Percentiles rank a stretch among this genome's conserved stretches.
These are phyloP conservation scores for Ctenochaetus hawaiiensis DNA, from an alignment of 2,797 vertebrate genomes.

Conservation along the genomic window DNA sequence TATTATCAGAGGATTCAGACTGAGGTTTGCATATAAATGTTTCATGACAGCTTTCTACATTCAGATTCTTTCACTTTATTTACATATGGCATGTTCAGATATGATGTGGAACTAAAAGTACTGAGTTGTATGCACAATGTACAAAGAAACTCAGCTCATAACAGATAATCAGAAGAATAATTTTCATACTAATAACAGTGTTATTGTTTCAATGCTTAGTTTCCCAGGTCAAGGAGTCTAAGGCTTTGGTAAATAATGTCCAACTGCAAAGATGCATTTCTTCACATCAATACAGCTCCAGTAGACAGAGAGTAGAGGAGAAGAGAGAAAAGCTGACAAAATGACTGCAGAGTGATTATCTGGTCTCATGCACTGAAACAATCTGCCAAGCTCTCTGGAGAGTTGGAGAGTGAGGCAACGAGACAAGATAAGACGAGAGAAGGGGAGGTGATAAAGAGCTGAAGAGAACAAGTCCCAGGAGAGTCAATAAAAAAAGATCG, in stretches of 20 bases:
- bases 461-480: slow-evolving; percentile 68
- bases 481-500: slow-evolving; percentile 65
- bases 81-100: not conserved
- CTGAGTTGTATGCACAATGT: not conserved
- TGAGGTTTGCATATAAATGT: slow-evolving; percentile 16
- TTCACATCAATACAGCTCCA: slow-evolving; percentile 64
- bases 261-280: slow-evolving; percentile 43
- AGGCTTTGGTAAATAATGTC: slow-evolving; percentile 44
- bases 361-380: slow-evolving; percentile 78
- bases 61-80: not conserved
- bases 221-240: slow-evolving; percentile 25
- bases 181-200: slow-evolving; percentile 18
- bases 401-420: slow-evolving; percentile 67
- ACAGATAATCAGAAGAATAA: slow-evolving; percentile 47
- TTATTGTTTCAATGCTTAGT: slow-evolving; percentile 33
- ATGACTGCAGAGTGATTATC: slow-evolving; percentile 79
- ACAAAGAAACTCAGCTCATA: slow-evolving; percentile 13
- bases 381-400: slow-evolving; percentile 72
- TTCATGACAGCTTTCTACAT: slow-evolving; percentile 1
- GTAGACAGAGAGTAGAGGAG: slow-evolving; percentile 42
- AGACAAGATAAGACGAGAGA: slow-evolving; percentile 73
- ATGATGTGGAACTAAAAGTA: not conserved
- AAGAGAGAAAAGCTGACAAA: slow-evolving; percentile 57
- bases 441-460: slow-evolving; percentile 71
- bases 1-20: slow-evolving; percentile 13